Base-by-base conservation (phyloP, 2,797 vertebrate genomes). In the Alosa sapidissima region DNA sequence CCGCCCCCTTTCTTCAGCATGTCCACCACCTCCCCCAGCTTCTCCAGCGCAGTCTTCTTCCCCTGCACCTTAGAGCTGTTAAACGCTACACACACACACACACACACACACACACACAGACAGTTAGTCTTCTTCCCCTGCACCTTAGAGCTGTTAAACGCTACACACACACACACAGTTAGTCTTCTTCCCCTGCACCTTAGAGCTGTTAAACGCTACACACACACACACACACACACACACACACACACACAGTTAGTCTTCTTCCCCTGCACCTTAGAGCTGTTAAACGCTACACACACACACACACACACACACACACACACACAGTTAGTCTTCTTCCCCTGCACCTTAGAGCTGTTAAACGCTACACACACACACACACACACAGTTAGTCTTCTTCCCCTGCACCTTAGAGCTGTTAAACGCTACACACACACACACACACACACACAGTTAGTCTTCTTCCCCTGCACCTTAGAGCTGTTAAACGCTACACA, bases 1-100 rank as follows among this genome's bases (percentile, higher is more conserved):
- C 91, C 94, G 14, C 33, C 36, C 13, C 68, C 68, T 88, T 94
- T 97, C 92, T 93, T 96, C 91, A 97, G 90, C 78, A 94, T 89
- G 36, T 97, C 96, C 88, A 96, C 91, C 16, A 95, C 86, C 0
- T 95, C 96, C 0, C 93, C 94, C 13, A 95, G 86, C 87, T 95
- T 93, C 89, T 96, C 96, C 94, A 96, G 82, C 0, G 89, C 90
- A 0, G 91, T 93, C 89, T 94, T 95, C 81, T 96, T 96, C 0
- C 94, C 94, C 82, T 90, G 90, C 0, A 95, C 60, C 60, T 65
- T 65, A 28, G 60, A n/a, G 60, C n/a, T 65, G 60, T 65, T 65
- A 28, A 65, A 65, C n/a, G n/a, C 60, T 65, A 19, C 58, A 55
- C 60, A 55, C 81, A 81, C 85, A 81, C 41, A 54, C n/a, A 54